Conservation (phyloP, 2,888 invertebrate species). For the Nematopogon swammerdamellus region DNA sequence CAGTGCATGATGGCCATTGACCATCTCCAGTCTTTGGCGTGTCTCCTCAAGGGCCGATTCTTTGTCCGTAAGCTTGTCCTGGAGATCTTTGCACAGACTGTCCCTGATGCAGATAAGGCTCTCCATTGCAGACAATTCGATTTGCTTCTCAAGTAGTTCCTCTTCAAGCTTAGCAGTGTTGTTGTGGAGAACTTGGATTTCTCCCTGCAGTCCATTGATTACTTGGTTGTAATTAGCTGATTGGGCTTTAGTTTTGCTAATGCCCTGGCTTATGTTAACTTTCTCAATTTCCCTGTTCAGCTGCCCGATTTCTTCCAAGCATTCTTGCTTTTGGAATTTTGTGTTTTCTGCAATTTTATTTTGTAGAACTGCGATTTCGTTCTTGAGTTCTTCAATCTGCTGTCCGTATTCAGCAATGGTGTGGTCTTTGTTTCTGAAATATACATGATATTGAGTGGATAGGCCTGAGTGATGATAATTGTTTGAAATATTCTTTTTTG, state of each 20-base stretch:
- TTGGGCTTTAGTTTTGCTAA: neutral
- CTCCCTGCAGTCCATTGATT: constrained; percentile 22
- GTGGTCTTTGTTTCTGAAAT: constrained; percentile 40
- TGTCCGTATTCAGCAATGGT: constrained; percentile 40
- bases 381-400: constrained; percentile 43
- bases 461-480: too few species aligned
- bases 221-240: constrained; percentile 4
- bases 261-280: constrained; percentile 2
- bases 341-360: constrained; percentile 17
- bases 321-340: neutral
- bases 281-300: constrained; percentile 12
- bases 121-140: constrained; percentile 38
- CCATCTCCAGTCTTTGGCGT: constrained; percentile 44
- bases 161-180: constrained; percentile 35
- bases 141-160: constrained; percentile 38
- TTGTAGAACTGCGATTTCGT: constrained; percentile 28
- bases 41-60: constrained; percentile 37
- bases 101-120: constrained; percentile 43
- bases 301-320: constrained; percentile 1
- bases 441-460: too few species aligned
- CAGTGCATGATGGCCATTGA: constrained; percentile 47
- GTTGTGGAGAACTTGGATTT: constrained; percentile 27
- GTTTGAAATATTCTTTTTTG: neutral
- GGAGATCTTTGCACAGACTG: constrained; percentile 42
- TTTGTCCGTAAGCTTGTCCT: constrained; percentile 34